These are phyloP conservation scores for Hyaena hyaena DNA, from an alignment of 2,113 vertebrate species.

Conservation along the genomic window DNA sequence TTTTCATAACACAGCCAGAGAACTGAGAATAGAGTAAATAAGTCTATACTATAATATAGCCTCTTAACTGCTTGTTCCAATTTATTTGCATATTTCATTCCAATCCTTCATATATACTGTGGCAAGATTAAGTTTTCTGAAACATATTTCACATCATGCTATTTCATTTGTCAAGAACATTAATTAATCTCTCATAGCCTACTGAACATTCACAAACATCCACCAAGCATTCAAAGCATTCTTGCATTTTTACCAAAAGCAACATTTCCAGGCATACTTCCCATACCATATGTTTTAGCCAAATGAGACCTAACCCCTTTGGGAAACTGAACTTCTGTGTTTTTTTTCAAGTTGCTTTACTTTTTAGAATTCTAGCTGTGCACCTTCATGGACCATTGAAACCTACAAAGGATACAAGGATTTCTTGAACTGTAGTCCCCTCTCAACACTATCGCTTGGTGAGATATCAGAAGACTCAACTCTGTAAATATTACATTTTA, in stretches of 20 bases:
- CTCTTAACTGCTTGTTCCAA: not conserved
- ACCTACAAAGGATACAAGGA: not conserved
- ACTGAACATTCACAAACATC: not conserved
- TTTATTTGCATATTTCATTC: not conserved
- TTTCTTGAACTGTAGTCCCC: not conserved
- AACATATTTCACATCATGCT: not conserved
- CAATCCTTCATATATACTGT: not conserved
- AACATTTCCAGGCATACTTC: not conserved
- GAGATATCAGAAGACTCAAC: not conserved
- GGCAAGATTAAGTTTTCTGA: conserved; percentile 7
- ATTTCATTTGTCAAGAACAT: conserved; percentile 21
- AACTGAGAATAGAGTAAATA: not conserved
- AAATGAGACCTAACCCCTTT: not conserved
- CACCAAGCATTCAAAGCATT: not conserved
- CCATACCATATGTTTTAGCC: not conserved
- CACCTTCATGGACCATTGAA: not conserved
- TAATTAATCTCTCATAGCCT: not conserved
- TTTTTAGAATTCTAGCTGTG: not conserved
- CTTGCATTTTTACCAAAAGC: conserved; percentile 25
- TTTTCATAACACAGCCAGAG: not conserved
- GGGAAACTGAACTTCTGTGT: not conserved
- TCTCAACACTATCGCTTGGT: not conserved
- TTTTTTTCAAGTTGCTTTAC: conserved; percentile 16
- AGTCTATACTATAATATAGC: not conserved
- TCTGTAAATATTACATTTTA: not conserved